phyloP scores from a whole-genome alignment of 2,888 invertebrate genomes.

The Pristionchus entomophagus region DNA sequence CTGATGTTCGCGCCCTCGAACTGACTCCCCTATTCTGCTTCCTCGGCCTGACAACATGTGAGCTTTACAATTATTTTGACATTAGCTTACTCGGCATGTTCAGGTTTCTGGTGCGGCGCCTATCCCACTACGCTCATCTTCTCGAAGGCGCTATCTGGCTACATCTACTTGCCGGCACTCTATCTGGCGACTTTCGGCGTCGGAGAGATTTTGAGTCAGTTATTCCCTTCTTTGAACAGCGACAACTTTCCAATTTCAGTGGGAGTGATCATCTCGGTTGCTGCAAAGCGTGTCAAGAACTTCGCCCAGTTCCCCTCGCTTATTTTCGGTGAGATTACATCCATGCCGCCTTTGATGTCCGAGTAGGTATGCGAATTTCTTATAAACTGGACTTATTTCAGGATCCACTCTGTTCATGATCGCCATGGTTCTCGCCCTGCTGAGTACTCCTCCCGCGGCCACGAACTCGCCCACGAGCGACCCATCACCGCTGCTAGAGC shows the following conservation, averaged over 20 bases:
- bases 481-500: neutral
- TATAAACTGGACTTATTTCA: neutral
- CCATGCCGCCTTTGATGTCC: too few species aligned
- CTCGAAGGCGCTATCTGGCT: neutral
- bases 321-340: neutral
- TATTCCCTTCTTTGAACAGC: neutral
- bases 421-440: neutral
- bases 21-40: conserved; percentile 55
- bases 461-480: neutral
- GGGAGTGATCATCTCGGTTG: neutral
- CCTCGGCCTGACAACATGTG: conserved; percentile 53
- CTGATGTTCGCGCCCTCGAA: conserved; percentile 51
- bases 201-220: neutral
- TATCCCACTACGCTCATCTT: neutral
- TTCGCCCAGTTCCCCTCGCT: neutral
- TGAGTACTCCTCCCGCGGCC: neutral
- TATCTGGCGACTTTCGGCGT: neutral
- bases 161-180: neutral
- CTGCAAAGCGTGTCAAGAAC: neutral
- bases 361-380: too few species aligned
- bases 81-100: neutral
- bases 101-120: neutral
- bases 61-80: neutral
- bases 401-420: neutral
- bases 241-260: neutral